Base-by-base conservation (phyloP, 2,797 vertebrate species). In the Bovichtus diacanthus region DNA sequence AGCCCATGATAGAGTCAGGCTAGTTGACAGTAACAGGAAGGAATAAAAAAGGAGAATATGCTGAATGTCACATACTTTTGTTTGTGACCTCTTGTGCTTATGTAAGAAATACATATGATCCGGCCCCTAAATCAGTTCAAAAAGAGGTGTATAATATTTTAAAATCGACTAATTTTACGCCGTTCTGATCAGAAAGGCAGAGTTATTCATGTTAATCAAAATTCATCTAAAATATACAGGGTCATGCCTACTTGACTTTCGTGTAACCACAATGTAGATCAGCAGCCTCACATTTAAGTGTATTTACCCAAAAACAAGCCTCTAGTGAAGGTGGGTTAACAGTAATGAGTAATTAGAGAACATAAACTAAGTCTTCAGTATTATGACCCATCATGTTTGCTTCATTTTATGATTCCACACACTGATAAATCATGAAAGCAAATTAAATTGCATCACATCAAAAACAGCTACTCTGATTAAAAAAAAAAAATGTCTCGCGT, bases 401-500 rank as follows among this genome's bases (percentile, higher is more conserved):
- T 82, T 83, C 18, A 63, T 58, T 53, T 51, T 36, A 29, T 13
- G 72, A 27, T 39, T 19, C n/a, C 70, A 38, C 81, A 76, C 64
- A 43, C 31, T 18, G 62, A 51, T 80, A 68, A 80, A 86, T 83
- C 51, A 73, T 44, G 47, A 53, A 82, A 34, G 70, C 18, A 27
- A 61, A 64, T 50, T 64, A 46, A 82, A 68, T 74, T 69, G 51
- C 36, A 80, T 62, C 27, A 54, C 60, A 79, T 70, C 60, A 75
- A 66, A 82, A 75, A 64, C 16, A 58, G 19, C 65, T 27, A 15
- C 21, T 54, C n/a, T 39, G 54, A 60, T 72, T 25, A 34, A n/a
- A 60, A 77, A 53, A 51, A 18, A 29, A 69, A 76, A 67, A 85
- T n/a, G n/a, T n/a, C n/a, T n/a, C n/a, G n/a, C 68, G 77, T 84